Evolutionary conservation across 2,888 invertebrate genomes (phyloP).

Genomic region (Taenaris catops): DNA sequence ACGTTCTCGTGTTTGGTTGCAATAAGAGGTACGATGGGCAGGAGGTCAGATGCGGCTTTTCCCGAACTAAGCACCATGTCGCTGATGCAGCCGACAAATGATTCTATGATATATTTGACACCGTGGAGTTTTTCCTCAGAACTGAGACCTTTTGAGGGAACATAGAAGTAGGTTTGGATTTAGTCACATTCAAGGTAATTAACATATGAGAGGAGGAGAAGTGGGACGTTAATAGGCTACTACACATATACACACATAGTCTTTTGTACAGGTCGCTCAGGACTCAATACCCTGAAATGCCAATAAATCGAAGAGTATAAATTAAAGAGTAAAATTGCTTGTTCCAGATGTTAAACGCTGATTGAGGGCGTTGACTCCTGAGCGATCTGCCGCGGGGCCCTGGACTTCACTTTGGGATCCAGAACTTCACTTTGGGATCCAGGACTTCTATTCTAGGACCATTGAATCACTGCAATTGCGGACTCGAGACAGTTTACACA

Average conservation of each 20-base stretch:
- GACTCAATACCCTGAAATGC: slow-evolving; percentile 43
- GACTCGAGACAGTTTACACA: neutral
- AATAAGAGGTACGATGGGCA: slow-evolving; percentile 90
- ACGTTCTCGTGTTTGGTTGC: slow-evolving; percentile 95
- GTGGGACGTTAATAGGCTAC: too few species aligned
- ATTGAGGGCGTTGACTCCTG: slow-evolving; percentile 71
- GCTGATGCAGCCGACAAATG: slow-evolving; percentile 94
- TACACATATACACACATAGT: too few species aligned
- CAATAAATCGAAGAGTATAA: slow-evolving; percentile 13
- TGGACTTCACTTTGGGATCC: slow-evolving; percentile 9
- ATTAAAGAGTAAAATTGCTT: slow-evolving; percentile 69
- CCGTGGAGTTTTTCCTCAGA: slow-evolving; percentile 93
- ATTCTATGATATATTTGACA: slow-evolving; percentile 95
- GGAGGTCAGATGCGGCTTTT: slow-evolving; percentile 89
- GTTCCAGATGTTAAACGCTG: slow-evolving; percentile 76
- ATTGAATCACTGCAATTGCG: neutral
- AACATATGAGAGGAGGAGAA: too few species aligned
- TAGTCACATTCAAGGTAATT: too few species aligned
- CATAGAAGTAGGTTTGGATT: too few species aligned
- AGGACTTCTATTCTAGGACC: slow-evolving; percentile 2
- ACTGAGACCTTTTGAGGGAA: slow-evolving; percentile 89
- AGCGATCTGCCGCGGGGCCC: slow-evolving; percentile 55
- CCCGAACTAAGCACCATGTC: slow-evolving; percentile 93
- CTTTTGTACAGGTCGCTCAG: slow-evolving; percentile 68
- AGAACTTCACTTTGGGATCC: slow-evolving; percentile 9